Evolutionary conservation across 2,113 vertebrate species (phyloP).

Genomic region (Falco punctatus): DNA sequence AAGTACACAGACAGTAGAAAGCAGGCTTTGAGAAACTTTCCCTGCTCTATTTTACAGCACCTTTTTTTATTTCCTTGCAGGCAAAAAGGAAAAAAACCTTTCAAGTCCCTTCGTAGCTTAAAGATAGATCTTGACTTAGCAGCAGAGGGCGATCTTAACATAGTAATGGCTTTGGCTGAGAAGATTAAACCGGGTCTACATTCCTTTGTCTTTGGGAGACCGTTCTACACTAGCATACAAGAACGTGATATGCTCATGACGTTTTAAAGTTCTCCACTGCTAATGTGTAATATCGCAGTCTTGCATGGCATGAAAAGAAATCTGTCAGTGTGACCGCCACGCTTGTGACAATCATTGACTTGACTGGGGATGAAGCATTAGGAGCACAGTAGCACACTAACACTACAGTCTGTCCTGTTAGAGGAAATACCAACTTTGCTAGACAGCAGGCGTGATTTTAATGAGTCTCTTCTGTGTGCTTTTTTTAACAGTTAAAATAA

Average conservation of each 20-base stretch:
- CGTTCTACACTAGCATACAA: conserved; percentile 92
- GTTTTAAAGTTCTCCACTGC: conserved; percentile 75
- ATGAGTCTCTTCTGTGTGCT: not conserved
- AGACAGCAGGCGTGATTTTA: not conserved
- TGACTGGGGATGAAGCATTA: not conserved
- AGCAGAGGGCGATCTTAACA: conserved; percentile 94
- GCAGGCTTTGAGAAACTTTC: not conserved
- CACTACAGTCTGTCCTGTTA: not conserved
- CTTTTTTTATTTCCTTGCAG: conserved; percentile 68
- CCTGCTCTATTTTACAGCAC: not conserved
- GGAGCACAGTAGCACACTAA: not conserved
- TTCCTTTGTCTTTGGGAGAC: conserved; percentile 93
- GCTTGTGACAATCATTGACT: not conserved
- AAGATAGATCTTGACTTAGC: conserved; percentile 93
- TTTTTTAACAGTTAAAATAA: conserved; percentile 29
- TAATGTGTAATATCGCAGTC: not conserved
- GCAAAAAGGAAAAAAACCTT: conserved; percentile 95
- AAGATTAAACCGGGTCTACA: conserved; percentile 95
- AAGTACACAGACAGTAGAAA: conserved; percentile 67
- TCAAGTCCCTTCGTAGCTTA: conserved; percentile 89
- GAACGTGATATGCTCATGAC: conserved; percentile 92
- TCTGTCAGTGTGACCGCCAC: not conserved
- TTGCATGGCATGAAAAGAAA: not conserved
- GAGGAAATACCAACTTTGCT: not conserved
- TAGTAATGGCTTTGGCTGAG: conserved; percentile 96